phyloP scores from a whole-genome alignment of 1,140 invertebrate species.

The Hydropsyche tenuis region DNA sequence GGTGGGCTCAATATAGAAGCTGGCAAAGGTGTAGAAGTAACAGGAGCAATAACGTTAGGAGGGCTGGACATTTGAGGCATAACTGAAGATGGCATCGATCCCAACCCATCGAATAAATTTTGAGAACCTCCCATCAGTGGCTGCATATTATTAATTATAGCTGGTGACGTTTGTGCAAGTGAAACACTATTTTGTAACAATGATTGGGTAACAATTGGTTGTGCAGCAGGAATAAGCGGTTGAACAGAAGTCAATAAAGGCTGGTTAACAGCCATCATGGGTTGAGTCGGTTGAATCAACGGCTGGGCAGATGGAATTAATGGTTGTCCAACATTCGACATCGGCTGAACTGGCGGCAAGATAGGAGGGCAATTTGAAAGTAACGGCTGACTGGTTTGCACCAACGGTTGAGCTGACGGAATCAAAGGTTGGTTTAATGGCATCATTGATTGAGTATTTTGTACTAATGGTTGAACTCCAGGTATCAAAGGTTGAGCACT shows the following conservation, averaged over 20 bases:
- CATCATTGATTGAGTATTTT: slow-evolving; percentile 41
- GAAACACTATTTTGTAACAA: slow-evolving; percentile 50
- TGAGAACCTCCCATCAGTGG: slow-evolving; percentile 42
- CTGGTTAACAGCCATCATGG: slow-evolving; percentile 38
- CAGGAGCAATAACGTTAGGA: slow-evolving; percentile 10
- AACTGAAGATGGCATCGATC: not conserved
- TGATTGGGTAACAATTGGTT: slow-evolving; percentile 51
- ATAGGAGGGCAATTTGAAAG: not conserved
- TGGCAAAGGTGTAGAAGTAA: slow-evolving; percentile 28
- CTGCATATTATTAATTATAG: slow-evolving; percentile 22
- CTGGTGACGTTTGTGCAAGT: slow-evolving; percentile 50
- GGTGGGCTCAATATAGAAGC: slow-evolving; percentile 22
- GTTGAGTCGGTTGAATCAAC: slow-evolving; percentile 41
- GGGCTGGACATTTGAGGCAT: slow-evolving; percentile 15
- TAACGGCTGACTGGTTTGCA: slow-evolving; percentile 35
- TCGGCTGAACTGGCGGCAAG: slow-evolving; percentile 32
- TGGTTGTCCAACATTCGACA: slow-evolving; percentile 40
- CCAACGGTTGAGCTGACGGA: slow-evolving; percentile 48
- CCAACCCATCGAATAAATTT: slow-evolving; percentile 46
- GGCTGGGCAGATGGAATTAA: slow-evolving; percentile 43
- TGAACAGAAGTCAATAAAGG: slow-evolving; percentile 52
- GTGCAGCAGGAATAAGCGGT: slow-evolving; percentile 49
- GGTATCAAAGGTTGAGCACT: slow-evolving; percentile 44
- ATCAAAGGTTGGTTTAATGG: slow-evolving; percentile 47
- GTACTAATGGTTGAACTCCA: slow-evolving; percentile 43